These are phyloP conservation scores for Phataginus tricuspis DNA, from an alignment of 2,797 vertebrate genomes.

Conservation along the genomic window DNA sequence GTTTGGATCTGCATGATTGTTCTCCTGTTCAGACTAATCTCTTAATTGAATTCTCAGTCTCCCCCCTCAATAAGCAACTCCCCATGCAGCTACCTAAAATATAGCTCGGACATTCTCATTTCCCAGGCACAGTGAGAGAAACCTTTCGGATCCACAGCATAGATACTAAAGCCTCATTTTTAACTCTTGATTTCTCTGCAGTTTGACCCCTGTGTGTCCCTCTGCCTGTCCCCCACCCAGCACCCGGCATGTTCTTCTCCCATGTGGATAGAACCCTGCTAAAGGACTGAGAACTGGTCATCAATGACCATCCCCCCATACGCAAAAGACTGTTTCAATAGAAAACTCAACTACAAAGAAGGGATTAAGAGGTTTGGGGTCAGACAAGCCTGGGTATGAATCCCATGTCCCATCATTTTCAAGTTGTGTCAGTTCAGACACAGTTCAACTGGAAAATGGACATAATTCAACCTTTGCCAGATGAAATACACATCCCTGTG, in stretches of 20 bases:
- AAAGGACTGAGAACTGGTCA: neutral
- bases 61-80: neutral
- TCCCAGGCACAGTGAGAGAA: neutral
- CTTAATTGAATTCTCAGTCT: conserved; percentile 24
- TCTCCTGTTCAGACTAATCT: conserved; percentile 24
- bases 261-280: neutral
- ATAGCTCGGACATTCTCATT: neutral
- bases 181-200: neutral
- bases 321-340: neutral
- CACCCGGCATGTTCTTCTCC: neutral
- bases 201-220: fast-evolving
- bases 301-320: neutral
- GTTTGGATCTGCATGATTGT: neutral
- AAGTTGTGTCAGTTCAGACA: neutral
- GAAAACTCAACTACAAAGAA: neutral
- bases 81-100: neutral
- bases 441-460: neutral
- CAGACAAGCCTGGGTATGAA: neutral
- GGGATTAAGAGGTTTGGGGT: neutral
- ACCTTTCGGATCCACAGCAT: neutral
- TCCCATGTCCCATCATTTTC: neutral
- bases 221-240: neutral
- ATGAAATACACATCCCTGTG: neutral
- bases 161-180: neutral
- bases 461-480: neutral